Evolutionary conservation across 2,888 invertebrate species (phyloP), one percentile per base, ranked within the genome.

Genomic region (Melieria picta): DNA sequence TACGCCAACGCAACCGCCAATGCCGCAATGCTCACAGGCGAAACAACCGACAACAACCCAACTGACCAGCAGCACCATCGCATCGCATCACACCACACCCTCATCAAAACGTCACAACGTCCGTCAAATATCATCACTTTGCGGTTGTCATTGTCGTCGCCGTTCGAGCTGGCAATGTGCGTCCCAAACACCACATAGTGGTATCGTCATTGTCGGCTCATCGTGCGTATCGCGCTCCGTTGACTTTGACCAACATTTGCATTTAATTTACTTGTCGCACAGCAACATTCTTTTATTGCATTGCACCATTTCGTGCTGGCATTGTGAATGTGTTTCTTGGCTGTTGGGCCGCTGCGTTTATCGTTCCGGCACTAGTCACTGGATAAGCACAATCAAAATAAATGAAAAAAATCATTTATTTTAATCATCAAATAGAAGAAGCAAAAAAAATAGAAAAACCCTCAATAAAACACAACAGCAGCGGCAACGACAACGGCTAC

Each of bases 221-320:
- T 30, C 30, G 30, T 65, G 47, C 56, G 55, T n/a, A 56, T 42
- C 43, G 60, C 65, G 75, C 76, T 76, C 74, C 58, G 74, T 48
- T 77, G 75, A 75, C 72, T 77, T 76, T 74, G 75, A 76, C 75
- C 75, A 75, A 77, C 75, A 75, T 74, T 75, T 73, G 74, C 75
- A 77, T 76, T 74, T 71, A 74, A 75, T 76, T 77, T 73, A 73
- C 76, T 61, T 76, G 48, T 63, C 69, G 65, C 63, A 56, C 68
- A 63, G 48, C 46, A 55, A 55, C 43, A 71, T 52, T 52, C 9
- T 52, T 52, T 52, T 52, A 7, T 52, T 52, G 11, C 52, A n/a
- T n/a, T 52, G 5, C 13, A n/a, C 13, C 52, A 52, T 52, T 52
- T 13, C 6, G 13, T 50, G 11, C 50, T 10, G 50, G 11, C 9